These are phyloP conservation scores for Nycticryphes semicollaris DNA, from an alignment of 2,113 vertebrate genomes.

Conservation along the genomic window DNA sequence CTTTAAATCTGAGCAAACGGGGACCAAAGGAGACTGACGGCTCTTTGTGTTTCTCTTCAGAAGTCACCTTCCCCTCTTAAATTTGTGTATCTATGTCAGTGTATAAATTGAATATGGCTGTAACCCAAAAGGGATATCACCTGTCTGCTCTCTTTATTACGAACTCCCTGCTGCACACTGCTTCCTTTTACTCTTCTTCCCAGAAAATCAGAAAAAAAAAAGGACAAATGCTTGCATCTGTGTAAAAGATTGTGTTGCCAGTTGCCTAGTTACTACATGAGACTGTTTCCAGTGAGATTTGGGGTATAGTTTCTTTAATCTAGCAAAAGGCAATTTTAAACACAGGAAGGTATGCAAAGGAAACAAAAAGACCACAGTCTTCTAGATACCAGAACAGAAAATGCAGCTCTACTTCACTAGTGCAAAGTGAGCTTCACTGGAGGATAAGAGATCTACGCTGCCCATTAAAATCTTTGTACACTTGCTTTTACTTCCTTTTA, in stretches of 20 bases:
- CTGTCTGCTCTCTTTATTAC: background rate
- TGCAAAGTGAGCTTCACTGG: background rate
- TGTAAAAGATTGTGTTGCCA: background rate
- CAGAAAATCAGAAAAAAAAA: background rate
- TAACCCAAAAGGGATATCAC: background rate
- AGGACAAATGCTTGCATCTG: background rate
- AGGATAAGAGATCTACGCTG: background rate
- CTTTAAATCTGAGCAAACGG: background rate
- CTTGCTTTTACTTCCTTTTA: background rate
- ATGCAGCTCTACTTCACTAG: background rate
- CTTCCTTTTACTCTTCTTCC: background rate
- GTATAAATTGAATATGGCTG: background rate
- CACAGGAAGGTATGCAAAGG: background rate
- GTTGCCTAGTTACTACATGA: constrained; percentile 45
- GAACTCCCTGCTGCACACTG: background rate
- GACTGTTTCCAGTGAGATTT: background rate
- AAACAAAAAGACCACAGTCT: background rate
- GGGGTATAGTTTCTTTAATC: background rate
- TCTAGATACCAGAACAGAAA: background rate
- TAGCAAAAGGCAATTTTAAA: background rate
- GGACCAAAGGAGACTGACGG: background rate
- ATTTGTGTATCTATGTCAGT: background rate
- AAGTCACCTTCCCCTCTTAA: background rate
- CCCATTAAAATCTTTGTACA: background rate
- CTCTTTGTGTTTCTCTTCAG: background rate